Percentiles rank a stretch among this genome's conserved stretches.
Conservation (phyloP, 2,888 invertebrate genomes). For the Nemapogon koenigi region DNA sequence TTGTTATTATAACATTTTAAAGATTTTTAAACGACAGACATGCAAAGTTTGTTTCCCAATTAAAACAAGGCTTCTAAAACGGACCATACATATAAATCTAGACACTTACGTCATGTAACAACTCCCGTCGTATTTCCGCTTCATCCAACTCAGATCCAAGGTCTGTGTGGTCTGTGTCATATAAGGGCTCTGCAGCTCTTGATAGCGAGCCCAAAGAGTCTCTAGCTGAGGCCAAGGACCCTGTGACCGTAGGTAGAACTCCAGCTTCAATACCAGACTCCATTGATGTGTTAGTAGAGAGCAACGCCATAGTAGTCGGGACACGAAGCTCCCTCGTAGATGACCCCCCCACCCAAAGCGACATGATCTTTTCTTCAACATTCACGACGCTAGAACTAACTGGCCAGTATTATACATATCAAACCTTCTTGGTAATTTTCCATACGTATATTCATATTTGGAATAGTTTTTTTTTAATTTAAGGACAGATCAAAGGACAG, state of each 20-base stretch:
- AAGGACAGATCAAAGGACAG: too few relatives aligned
- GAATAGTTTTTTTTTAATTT: too few relatives aligned
- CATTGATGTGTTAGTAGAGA: conserved; percentile 60
- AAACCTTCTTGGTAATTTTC: too few relatives aligned
- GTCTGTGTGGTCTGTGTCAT: conserved; percentile 83
- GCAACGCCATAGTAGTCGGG: conserved; percentile 42
- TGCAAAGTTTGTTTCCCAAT: too few relatives aligned
- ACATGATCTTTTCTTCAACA: conserved; percentile 53
- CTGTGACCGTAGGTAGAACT: conserved; percentile 76
- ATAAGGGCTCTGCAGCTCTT: conserved; percentile 67
- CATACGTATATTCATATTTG: too few relatives aligned
- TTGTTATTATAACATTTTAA: too few relatives aligned
- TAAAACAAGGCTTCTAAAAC: too few relatives aligned
- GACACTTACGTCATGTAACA: conserved; percentile 79
- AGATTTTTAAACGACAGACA: too few relatives aligned
- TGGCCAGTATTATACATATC: too few relatives aligned
- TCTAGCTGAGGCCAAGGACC: conserved; percentile 66
- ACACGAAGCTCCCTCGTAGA: conserved; percentile 36
- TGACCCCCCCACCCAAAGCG: conserved; percentile 57
- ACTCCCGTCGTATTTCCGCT: conserved; percentile 75
- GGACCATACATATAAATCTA: conserved; percentile 20
- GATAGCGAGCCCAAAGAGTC: conserved; percentile 66
- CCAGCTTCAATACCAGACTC: conserved; percentile 73
- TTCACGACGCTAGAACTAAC: too few relatives aligned
- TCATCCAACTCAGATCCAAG: conserved; percentile 82